phyloP scores from a whole-genome alignment of 1,140 invertebrate genomes.

The Bombus impatiens region DNA sequence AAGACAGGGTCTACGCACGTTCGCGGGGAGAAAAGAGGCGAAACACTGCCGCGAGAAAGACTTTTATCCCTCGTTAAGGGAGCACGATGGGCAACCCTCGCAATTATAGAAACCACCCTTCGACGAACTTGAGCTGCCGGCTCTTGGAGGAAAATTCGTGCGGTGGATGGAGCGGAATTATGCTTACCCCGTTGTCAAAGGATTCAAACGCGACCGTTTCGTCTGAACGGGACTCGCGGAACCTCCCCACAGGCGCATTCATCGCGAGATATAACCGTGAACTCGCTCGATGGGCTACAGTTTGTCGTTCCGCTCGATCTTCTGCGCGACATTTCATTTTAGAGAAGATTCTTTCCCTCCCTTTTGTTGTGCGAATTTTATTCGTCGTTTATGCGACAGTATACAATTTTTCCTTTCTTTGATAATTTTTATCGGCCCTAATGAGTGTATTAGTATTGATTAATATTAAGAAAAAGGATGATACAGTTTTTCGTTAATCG shows the following conservation, averaged over 20 bases:
- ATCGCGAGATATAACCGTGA: not conserved
- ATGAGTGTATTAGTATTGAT: too few species aligned
- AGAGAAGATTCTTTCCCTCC: not conserved
- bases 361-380: not conserved
- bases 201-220: not conserved
- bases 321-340: not conserved
- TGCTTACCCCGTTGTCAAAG: constrained; percentile 34
- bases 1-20: constrained; percentile 68
- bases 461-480: too few species aligned
- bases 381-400: too few species aligned
- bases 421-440: not conserved
- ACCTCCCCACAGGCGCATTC: constrained; percentile 3
- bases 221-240: not conserved
- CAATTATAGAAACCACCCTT: constrained; percentile 70
- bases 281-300: not conserved
- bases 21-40: constrained; percentile 22
- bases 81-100: constrained; percentile 55
- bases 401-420: not conserved
- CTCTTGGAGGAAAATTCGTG: constrained; percentile 32
- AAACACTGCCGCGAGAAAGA: constrained; percentile 50
- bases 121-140: constrained; percentile 41
- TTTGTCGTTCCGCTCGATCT: not conserved
- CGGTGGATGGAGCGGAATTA: not conserved
- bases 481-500: too few species aligned
- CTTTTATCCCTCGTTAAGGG: constrained; percentile 67